Conservation (phyloP, 2,888 invertebrate species). For the Apamea sordens region DNA sequence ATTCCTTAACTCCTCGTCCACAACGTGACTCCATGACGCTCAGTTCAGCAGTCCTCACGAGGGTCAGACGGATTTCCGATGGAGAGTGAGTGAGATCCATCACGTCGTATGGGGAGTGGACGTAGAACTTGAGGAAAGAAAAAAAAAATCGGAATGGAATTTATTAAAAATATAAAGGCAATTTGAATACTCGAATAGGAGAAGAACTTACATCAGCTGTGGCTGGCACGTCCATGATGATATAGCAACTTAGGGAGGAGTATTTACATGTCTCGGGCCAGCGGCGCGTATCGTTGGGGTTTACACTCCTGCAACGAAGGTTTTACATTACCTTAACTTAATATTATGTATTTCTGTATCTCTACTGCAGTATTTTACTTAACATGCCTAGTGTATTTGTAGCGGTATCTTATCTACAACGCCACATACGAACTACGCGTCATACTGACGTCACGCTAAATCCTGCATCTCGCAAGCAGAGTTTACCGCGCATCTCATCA, state of each 20-base stretch:
- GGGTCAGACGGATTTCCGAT: constrained; percentile 74
- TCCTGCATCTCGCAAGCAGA: no score
- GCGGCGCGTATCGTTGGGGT: constrained; percentile 69
- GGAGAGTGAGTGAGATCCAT: constrained; percentile 83
- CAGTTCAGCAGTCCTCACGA: constrained; percentile 82
- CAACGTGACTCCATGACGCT: constrained; percentile 87
- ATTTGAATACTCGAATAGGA: not conserved
- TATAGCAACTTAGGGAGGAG: constrained; percentile 77
- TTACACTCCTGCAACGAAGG: constrained; percentile 61
- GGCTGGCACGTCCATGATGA: constrained; percentile 74
- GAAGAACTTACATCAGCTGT: constrained; percentile 70
- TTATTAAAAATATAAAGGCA: no score
- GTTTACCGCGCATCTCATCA: no score
- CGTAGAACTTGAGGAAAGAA: constrained; percentile 84
- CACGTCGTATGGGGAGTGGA: constrained; percentile 91
- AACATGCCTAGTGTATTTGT: no score
- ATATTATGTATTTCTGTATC: no score
- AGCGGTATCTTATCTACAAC: no score
- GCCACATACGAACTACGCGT: no score
- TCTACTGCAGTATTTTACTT: no score
- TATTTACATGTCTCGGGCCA: constrained; percentile 81
- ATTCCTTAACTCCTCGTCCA: constrained; percentile 83
- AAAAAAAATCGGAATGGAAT: not conserved
- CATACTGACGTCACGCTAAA: no score
- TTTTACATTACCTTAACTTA: not conserved